Evolutionary conservation across 2,797 vertebrate genomes (phyloP).

Genomic region (Hephaestus fuliginosus): DNA sequence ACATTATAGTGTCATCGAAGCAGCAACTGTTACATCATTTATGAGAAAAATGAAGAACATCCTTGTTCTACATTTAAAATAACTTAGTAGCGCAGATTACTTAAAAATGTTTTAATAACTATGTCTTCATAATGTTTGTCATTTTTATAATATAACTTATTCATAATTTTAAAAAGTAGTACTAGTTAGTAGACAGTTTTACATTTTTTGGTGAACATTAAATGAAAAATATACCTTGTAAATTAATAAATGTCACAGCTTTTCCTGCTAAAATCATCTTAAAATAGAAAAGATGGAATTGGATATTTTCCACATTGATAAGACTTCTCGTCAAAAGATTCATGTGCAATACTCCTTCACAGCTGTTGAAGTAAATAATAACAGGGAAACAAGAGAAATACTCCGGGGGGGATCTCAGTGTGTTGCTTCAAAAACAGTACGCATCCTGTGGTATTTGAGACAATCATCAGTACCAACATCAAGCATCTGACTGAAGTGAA

Average conservation of each 20-base stretch:
- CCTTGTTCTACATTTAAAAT: no score
- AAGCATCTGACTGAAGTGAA: neutral
- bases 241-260: neutral
- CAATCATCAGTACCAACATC: neutral
- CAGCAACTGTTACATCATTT: neutral
- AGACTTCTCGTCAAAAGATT: neutral
- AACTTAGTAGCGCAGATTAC: no score
- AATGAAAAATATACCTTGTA: neutral
- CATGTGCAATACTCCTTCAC: neutral
- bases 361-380: neutral
- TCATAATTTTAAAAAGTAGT: neutral
- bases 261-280: neutral
- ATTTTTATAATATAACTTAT: no score
- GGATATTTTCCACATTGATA: neutral
- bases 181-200: neutral
- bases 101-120: no score
- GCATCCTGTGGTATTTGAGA: neutral
- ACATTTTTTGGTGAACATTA: neutral
- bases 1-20: neutral
- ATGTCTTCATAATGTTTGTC: no score
- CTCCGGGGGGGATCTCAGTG: neutral
- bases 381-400: neutral
- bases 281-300: neutral
- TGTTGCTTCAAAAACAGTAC: neutral
- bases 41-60: neutral